Base-by-base conservation (phyloP, 1,140 invertebrate genomes). In the Leptinotarsa defecta region DNA sequence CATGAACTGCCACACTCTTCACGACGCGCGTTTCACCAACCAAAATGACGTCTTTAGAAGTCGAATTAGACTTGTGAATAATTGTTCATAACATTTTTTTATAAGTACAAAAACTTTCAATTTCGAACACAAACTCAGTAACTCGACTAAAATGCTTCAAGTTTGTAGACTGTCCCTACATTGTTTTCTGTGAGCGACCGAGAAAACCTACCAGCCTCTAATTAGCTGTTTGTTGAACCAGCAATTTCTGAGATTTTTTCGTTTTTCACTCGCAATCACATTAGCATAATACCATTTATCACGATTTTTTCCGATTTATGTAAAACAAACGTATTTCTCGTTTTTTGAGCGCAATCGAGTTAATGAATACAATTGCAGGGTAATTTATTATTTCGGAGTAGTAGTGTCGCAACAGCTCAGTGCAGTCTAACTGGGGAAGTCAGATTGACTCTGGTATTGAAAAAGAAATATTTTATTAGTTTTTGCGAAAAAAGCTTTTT, bases 281-380 rank as follows among this genome's bases (percentile, higher is more conserved):
- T 69, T 69, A 69, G 43, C 68, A 69, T 69, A 49, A 69, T 17
- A 48, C 68, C 68, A 48, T 69, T 48, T 69, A 69, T 69, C 43
- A 15, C 68, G 68, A 69, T 69, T 69, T 69, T 69, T 69, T 69
- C 43, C 49, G 15, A 57, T 71, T 71, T 71, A 57, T 71, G 69
- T 52, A 71, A 71, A 71, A 57, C 69, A 61, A 52, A 61, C 69
- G 69, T 15, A 71, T 71, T 48, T 17, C 48, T 24, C 34, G 68
- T 71, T 22, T n/a, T 27, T 17, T 11, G 43, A 48, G 69, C 27
- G 61, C 71, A 34, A 64, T 62, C 22, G 13, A 73, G 57, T 71
- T 78, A 78, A 78, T 76, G 77, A 76, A 76, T 74, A 76, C 71
- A 76, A 78, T 76, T 78, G 77, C 75, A 71, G 75, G 57, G 72